phyloP scores from a whole-genome alignment of 2,888 invertebrate species.

The Cryptosula pallasiana region DNA sequence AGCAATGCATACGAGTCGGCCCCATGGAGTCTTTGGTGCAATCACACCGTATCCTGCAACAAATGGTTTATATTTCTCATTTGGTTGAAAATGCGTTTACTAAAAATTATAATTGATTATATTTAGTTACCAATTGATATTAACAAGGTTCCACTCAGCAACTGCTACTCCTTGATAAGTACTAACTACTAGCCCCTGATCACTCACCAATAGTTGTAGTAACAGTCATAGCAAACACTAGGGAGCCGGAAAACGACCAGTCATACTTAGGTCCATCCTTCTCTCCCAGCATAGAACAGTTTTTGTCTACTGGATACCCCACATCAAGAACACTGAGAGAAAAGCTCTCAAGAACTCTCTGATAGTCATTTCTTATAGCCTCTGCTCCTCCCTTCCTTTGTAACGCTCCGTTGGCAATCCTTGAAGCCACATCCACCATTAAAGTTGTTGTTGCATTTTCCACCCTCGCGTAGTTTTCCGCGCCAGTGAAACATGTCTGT shows the following conservation, averaged over 20 bases:
- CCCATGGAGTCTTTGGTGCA: slow-evolving; percentile 52
- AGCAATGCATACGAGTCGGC: slow-evolving; percentile 52
- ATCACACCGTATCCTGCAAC: slow-evolving; percentile 52
- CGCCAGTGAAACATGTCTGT: slow-evolving; percentile 42
- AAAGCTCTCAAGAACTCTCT: slow-evolving; percentile 31
- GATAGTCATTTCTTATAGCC: background rate
- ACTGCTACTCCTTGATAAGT: no score
- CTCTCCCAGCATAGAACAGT: slow-evolving; percentile 41
- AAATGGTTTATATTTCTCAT: no score
- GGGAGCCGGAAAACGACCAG: slow-evolving; percentile 49
- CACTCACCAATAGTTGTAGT: slow-evolving; percentile 51
- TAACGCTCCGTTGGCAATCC: slow-evolving; percentile 24
- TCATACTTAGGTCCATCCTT: slow-evolving; percentile 41
- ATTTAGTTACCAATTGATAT: no score
- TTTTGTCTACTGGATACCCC: slow-evolving; percentile 43
- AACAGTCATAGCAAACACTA: slow-evolving; percentile 52
- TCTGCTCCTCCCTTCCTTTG: background rate
- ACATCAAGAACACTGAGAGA: slow-evolving; percentile 44
- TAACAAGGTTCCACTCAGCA: no score
- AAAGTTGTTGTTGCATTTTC: slow-evolving; percentile 40
- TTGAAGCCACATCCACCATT: slow-evolving; percentile 36
- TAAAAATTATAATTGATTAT: no score
- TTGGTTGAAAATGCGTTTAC: no score
- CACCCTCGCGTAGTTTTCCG: slow-evolving; percentile 41
- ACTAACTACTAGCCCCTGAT: no score